Evolutionary conservation across 2,888 invertebrate genomes (phyloP).

Genomic region (Fragum whitleyi): DNA sequence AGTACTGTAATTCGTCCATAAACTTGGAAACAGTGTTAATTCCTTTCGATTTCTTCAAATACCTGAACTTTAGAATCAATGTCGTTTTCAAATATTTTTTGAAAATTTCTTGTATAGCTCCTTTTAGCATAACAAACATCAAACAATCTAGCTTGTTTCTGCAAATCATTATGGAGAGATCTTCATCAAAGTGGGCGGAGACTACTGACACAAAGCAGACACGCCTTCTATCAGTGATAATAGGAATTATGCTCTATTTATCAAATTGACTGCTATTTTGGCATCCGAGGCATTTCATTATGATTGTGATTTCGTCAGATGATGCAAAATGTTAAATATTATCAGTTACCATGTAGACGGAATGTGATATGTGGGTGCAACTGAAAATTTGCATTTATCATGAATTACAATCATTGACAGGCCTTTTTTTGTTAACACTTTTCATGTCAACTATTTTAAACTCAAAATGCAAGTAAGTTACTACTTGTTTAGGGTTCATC

Average conservation of each 20-base stretch:
- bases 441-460: no score
- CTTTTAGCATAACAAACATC: no score
- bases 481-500: no score
- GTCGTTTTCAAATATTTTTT: no score
- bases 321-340: neutral
- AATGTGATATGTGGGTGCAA: neutral
- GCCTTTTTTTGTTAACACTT: neutral
- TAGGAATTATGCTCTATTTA: slow-evolving; percentile 15
- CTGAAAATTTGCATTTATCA: slow-evolving; percentile 1
- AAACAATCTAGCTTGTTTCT: no score
- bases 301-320: neutral
- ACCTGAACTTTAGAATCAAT: no score
- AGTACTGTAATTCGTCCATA: no score
- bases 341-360: neutral
- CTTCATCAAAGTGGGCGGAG: slow-evolving; percentile 10
- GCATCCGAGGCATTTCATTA: slow-evolving; percentile 6
- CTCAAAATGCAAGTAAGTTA: no score
- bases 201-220: slow-evolving; percentile 9
- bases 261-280: slow-evolving; percentile 5
- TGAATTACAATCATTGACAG: neutral
- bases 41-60: no score
- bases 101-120: no score
- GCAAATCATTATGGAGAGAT: neutral
- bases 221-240: slow-evolving; percentile 19
- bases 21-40: no score